A percentile compares a stretch with the other conserved stretches of the same genome.
phyloP scores from a whole-genome alignment of 2,888 invertebrate species.

The Priocnemis perturbator region DNA sequence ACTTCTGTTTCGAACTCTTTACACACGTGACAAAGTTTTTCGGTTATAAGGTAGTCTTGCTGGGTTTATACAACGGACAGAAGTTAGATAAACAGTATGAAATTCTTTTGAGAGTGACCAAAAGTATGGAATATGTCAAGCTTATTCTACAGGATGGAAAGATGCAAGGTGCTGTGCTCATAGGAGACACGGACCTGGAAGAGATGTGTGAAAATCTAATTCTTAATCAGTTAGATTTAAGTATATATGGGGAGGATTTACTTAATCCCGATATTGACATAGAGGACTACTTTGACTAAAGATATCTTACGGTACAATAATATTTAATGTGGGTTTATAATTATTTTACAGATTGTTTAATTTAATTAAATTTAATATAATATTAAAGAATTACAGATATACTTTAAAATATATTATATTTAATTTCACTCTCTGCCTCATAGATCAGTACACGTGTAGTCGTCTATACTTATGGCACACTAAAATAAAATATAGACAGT shows the following conservation, averaged over 20 bases:
- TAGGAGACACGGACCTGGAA: slow-evolving; percentile 97
- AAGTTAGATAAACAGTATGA: slow-evolving; percentile 88
- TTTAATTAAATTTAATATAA: slow-evolving; percentile 21
- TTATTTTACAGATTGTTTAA: background rate
- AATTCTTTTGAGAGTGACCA: slow-evolving; percentile 89
- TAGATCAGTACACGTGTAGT: background rate
- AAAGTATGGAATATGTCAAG: slow-evolving; percentile 89
- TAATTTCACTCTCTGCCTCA: background rate
- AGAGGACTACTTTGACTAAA: slow-evolving; percentile 98
- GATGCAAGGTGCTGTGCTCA: slow-evolving; percentile 94
- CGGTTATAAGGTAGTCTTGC: slow-evolving; percentile 92
- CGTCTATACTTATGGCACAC: slow-evolving; percentile 1
- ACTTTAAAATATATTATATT: slow-evolving; percentile 9
- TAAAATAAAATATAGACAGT: background rate
- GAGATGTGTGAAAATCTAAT: slow-evolving; percentile 99
- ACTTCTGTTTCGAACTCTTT: slow-evolving; percentile 98
- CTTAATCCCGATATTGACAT: slow-evolving; percentile 97
- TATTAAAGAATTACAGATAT: background rate
- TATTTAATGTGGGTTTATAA: background rate
- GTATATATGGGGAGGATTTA: slow-evolving; percentile 91
- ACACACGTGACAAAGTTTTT: slow-evolving; percentile 97
- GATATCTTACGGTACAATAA: background rate
- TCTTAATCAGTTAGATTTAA: slow-evolving; percentile 93
- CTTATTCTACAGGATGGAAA: slow-evolving; percentile 89
- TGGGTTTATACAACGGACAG: slow-evolving; percentile 96